Evolutionary conservation across 1,140 invertebrate genomes (phyloP), one percentile per base, ranked within the genome.

Genomic region (Musca domestica): DNA sequence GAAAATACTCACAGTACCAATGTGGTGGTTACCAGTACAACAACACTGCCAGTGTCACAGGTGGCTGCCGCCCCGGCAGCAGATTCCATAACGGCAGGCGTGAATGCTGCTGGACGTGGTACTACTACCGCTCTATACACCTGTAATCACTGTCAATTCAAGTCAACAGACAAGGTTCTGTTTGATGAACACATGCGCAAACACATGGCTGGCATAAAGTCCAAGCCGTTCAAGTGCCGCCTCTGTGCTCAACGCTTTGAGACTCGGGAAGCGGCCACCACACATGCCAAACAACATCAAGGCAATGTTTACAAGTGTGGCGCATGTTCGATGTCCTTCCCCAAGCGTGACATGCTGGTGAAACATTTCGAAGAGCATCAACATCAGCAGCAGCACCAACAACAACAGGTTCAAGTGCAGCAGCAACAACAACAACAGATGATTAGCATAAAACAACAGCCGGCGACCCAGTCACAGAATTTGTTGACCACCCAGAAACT

Each of bases 201-300:
- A 63, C 80, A 82, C 69, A 48, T 74, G 12, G 66, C 70, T 12
- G 74, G 71, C 46, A 61, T 52, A 10, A 81, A 81, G 47, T 73
- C 80, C 15, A 81, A 81, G 66, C 80, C 80, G 6, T 82, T 82
- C 51, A 82, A 82, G 71, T 82, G 80, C 66, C 77, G 80, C 0
- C 69, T 82, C 3, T 82, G 80, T 66, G 77, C 80, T 25, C 75
- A 76, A 65, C 73, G 80, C 1, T 82, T 82, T 61, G 80, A 81
- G 68, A 81, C 80, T 0, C 72, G 80, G 22, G 80, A 82, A 58
- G 73, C 74, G 9, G 80, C 80, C 63, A 80, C 75, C 6, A 72
- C 76, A 68, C 80, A 82, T 49, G 81, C 80, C 64, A 82, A 80
- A 69, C 75, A 77, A 67, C 78, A 82, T 76, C 77, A 81, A 69